phyloP scores from a whole-genome alignment of 1,140 invertebrate species.

The Camponotus floridanus region DNA sequence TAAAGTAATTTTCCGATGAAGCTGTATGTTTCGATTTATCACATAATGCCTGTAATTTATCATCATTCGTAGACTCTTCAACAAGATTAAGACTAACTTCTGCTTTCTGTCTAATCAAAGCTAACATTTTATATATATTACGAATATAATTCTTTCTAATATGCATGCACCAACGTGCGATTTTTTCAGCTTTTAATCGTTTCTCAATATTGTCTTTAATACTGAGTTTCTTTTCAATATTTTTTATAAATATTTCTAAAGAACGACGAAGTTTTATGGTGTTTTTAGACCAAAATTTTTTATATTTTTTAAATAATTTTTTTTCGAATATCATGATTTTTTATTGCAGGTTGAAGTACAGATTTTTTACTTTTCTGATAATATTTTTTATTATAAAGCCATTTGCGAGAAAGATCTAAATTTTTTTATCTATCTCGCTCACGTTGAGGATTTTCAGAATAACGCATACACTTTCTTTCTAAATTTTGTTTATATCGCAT shows the following conservation, averaged over 20 bases:
- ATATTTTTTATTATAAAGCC: slow-evolving; percentile 6
- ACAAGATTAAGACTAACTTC: too few relatives aligned
- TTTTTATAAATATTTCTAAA: too few relatives aligned
- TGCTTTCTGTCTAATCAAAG: neutral
- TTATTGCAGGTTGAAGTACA: neutral
- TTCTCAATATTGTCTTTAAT: neutral
- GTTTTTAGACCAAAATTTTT: neutral
- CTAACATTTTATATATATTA: neutral
- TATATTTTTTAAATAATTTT: neutral
- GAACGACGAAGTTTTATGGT: neutral
- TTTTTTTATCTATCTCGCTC: neutral
- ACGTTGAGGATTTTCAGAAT: neutral
- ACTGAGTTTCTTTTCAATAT: too few relatives aligned
- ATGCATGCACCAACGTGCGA: too few relatives aligned
- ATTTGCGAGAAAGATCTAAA: neutral
- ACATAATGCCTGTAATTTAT: too few relatives aligned
- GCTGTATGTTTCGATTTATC: too few relatives aligned
- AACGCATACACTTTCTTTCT: too few relatives aligned
- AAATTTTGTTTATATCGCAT: too few relatives aligned
- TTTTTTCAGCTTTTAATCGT: neutral
- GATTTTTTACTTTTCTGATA: neutral
- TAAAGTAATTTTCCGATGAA: too few relatives aligned
- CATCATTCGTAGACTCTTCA: too few relatives aligned
- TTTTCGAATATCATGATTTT: neutral
- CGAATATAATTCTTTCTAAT: too few relatives aligned